Conservation (phyloP, 2,113 vertebrate species). For the Buteo buteo region DNA sequence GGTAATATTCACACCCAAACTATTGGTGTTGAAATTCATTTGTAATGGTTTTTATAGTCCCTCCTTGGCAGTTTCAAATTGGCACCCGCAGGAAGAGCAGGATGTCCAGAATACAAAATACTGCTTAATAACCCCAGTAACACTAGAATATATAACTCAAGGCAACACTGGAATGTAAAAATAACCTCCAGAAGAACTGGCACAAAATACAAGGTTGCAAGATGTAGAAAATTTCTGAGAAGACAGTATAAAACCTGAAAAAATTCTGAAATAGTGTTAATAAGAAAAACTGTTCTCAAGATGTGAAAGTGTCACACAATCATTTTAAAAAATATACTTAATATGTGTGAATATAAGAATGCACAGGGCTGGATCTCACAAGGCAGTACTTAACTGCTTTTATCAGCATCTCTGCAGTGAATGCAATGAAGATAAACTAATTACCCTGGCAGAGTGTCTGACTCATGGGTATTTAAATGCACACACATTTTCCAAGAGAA, state of each 20-base stretch:
- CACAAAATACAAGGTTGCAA: not conserved
- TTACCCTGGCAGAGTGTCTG: not conserved
- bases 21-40: not conserved
- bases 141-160: not conserved
- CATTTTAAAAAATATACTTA: not conserved
- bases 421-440: not conserved
- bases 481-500: not conserved
- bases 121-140: not conserved
- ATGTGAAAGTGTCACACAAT: not conserved
- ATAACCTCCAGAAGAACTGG: not conserved
- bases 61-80: not conserved
- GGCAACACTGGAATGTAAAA: not conserved
- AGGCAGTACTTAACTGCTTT: not conserved
- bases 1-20: not conserved
- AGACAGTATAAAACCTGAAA: not conserved
- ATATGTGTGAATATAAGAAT: not conserved
- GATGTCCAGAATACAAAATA: not conserved
- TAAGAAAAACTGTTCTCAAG: not conserved
- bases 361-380: not conserved
- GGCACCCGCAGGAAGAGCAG: not conserved
- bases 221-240: not conserved
- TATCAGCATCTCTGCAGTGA: not conserved
- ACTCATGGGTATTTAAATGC: not conserved
- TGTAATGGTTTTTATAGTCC: not conserved
- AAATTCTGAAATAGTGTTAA: not conserved